Evolutionary conservation across 2,888 invertebrate species (phyloP).

Genomic region (Gibbula magus): DNA sequence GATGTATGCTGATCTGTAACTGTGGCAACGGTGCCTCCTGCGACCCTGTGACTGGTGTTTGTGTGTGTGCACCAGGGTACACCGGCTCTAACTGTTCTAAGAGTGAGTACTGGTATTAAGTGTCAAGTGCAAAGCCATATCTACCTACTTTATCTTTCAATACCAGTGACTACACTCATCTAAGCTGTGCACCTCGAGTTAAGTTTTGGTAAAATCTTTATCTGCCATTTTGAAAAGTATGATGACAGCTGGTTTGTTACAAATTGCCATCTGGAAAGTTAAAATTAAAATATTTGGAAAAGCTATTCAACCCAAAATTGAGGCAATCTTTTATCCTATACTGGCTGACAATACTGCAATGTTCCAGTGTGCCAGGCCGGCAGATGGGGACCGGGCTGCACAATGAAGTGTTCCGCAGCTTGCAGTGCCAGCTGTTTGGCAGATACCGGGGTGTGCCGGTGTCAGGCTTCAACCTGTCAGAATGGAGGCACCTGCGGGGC

Average conservation of each 20-base stretch:
- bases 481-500: conserved; percentile 37
- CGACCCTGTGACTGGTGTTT: conserved; percentile 37
- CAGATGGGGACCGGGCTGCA: conserved; percentile 62
- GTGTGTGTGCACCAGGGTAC: conserved; percentile 24
- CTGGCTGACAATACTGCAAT: neutral
- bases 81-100: neutral
- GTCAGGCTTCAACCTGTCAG: conserved; percentile 35
- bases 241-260: too few species aligned
- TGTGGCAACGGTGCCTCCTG: conserved; percentile 38
- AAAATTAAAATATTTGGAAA: too few species aligned
- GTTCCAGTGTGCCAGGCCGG: conserved; percentile 63
- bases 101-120: neutral
- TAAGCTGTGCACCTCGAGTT: too few species aligned
- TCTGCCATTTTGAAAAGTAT: too few species aligned
- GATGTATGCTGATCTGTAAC: conserved; percentile 33
- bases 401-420: conserved; percentile 35
- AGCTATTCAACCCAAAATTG: too few species aligned
- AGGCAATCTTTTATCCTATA: too few species aligned
- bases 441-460: conserved; percentile 41
- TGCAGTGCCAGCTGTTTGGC: conserved; percentile 37
- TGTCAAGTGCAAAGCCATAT: too few species aligned
- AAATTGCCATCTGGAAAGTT: too few species aligned
- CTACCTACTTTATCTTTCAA: too few species aligned
- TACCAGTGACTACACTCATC: too few species aligned
- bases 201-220: too few species aligned